A percentile compares a stretch with the other conserved stretches of the same genome.
These are phyloP conservation scores for Trissolcus japonicus DNA, from an alignment of 2,888 invertebrate genomes.

Conservation along the genomic window DNA sequence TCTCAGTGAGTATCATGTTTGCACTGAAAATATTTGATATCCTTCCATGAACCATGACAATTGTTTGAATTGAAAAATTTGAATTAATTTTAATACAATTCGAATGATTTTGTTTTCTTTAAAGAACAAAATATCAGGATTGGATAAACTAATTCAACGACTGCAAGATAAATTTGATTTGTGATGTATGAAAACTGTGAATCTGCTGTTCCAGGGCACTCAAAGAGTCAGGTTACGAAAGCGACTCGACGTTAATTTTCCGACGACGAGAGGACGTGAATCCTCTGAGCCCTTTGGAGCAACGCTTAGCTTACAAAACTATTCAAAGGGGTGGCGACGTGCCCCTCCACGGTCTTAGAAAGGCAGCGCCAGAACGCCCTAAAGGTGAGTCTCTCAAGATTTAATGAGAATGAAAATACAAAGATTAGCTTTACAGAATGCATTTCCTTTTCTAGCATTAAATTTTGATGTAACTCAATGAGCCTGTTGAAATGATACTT, in stretches of 20 bases:
- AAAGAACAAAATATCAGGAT: no score
- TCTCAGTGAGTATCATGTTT: conserved; percentile 82
- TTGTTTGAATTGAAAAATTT: no score
- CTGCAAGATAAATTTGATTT: background rate
- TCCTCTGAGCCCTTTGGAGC: conserved; percentile 87
- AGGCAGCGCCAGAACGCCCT: conserved; percentile 90
- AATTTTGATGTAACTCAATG: conserved; percentile 32
- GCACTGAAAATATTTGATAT: no score
- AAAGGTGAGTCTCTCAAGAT: conserved; percentile 79
- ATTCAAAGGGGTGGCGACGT: conserved; percentile 97
- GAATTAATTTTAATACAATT: no score
- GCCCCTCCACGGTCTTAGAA: conserved; percentile 93
- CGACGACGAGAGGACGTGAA: conserved; percentile 84
- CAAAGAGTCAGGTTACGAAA: conserved; percentile 94
- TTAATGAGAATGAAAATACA: conserved; percentile 36
- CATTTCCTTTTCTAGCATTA: conserved; percentile 33
- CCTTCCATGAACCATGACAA: no score
- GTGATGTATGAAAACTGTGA: background rate
- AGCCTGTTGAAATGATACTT: conserved; percentile 27
- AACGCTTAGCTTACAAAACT: conserved; percentile 89
- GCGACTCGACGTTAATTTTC: conserved; percentile 92
- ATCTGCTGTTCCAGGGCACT: conserved; percentile 79
- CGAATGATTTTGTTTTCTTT: no score
- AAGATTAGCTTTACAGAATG: conserved; percentile 40
- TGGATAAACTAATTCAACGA: no score